Evolutionary conservation across 2,797 vertebrate species (phyloP).

Genomic region (Arctocebus calabarensis): DNA sequence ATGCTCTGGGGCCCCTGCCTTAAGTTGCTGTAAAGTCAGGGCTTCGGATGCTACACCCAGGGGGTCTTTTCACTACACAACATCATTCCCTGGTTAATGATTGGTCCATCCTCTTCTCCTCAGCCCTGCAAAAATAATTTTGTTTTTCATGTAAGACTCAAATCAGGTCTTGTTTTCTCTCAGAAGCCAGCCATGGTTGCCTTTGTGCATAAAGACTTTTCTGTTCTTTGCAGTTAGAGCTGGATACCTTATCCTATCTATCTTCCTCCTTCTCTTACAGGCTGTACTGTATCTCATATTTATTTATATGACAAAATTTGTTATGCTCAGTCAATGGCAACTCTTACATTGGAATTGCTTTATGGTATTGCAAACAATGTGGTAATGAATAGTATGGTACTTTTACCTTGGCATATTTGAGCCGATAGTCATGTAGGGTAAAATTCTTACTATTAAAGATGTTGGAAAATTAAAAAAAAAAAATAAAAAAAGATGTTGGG

Average conservation of each 20-base stretch:
- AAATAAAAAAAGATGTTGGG: neutral
- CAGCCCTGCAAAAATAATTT: neutral
- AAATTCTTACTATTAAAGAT: neutral
- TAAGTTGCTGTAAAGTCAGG: neutral
- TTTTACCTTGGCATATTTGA: neutral
- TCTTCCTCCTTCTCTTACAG: neutral
- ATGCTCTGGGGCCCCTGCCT: neutral
- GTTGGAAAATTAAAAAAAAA: too few species aligned
- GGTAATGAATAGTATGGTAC: neutral
- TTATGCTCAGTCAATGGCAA: too few species aligned
- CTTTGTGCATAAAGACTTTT: neutral
- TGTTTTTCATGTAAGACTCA: neutral
- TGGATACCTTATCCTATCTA: neutral
- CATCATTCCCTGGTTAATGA: neutral
- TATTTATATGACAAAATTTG: neutral
- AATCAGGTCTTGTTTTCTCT: neutral
- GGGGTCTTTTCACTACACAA: neutral
- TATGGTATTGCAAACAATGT: neutral
- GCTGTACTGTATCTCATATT: neutral
- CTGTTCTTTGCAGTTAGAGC: neutral
- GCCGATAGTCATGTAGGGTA: neutral
- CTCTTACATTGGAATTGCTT: neutral
- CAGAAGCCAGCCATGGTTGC: neutral
- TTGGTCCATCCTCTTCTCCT: neutral
- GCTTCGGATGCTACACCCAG: neutral